Percentiles rank a stretch among this genome's conserved stretches.
These are phyloP conservation scores for Eilema griseolum DNA, from an alignment of 2,888 invertebrate genomes.

Conservation along the genomic window DNA sequence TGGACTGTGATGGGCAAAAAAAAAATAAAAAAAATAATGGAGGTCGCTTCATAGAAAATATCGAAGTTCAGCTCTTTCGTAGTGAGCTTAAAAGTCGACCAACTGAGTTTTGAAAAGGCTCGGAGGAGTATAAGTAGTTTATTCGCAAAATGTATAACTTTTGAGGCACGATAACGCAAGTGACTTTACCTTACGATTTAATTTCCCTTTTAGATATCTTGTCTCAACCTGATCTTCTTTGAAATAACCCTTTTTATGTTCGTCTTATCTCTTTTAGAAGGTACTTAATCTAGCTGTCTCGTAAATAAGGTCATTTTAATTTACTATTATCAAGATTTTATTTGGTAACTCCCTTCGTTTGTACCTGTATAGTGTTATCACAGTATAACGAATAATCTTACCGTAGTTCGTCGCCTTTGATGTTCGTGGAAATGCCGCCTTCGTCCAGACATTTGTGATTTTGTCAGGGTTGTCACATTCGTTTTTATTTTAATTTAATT, in stretches of 20 bases:
- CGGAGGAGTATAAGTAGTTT: not conserved
- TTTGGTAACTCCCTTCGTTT: not conserved
- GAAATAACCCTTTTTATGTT: slow-evolving; percentile 7
- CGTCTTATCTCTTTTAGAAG: slow-evolving; percentile 15
- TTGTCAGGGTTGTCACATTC: too few relatives aligned
- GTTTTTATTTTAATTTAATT: too few relatives aligned
- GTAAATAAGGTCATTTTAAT: not conserved
- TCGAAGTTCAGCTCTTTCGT: too few relatives aligned
- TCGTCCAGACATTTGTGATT: too few relatives aligned
- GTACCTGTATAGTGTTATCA: not conserved
- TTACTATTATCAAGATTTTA: slow-evolving; percentile 1
- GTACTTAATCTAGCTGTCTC: not conserved
- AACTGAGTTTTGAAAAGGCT: not conserved
- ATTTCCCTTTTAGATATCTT: not conserved
- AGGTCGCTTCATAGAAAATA: too few relatives aligned
- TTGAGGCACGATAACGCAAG: not conserved
- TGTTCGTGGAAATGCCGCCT: too few relatives aligned
- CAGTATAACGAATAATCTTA: too few relatives aligned
- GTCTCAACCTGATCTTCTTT: slow-evolving; percentile 1
- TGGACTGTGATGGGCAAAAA: too few relatives aligned
- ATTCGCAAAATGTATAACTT: not conserved
- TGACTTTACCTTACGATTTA: not conserved
- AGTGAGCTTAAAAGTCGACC: not conserved
- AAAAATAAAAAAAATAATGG: too few relatives aligned
- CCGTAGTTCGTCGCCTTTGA: too few relatives aligned